Base-by-base conservation (phyloP, 2,888 invertebrate species). In the Melanostoma scalare region DNA sequence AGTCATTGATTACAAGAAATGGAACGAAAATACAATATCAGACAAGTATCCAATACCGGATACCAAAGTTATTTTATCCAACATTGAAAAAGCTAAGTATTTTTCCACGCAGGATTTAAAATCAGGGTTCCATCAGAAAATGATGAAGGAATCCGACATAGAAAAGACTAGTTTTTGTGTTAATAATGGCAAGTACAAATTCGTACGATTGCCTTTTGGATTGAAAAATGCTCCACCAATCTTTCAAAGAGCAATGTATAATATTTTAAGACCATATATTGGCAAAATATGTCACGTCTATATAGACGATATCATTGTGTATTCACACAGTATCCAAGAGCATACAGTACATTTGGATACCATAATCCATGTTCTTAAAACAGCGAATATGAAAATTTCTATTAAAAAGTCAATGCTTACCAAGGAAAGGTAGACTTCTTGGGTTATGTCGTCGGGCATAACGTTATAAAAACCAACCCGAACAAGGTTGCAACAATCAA, bases 131-230 rank as follows among this genome's bases (percentile, higher is more conserved):
- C 61, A 55, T 46, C 72, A 72, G 33, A 72, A 61, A 42, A 44
- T n/a, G 31, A 63, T 63, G 46, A 60, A 55, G 6, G 36, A 56
- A 42, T 35, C 10, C 2, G 61, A 61, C 20, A 61, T 35, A 31
- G 35, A n/a, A 48, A 61, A 48, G 20, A 61, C 61, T n/a, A 36
- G 10, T 61, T 61, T 61, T 36, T 30, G 30, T 31, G 42, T 56
- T 2, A 68, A 69, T 8, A 69, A 56, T 40, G 72, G 65, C 6
- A 71, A 72, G 40, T 65, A 65, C 35, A 72, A 72, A 50, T 65
- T 30, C n/a, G 30, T 60, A 20, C 40, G 75, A 44, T 44, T 75
- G 60, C 52, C 60, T 6, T 76, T 61, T 61, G 63, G n/a, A n/a
- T n/a, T 73, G 8, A 72, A 72, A 10, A 53, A 46, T 8, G 55